Base-by-base conservation (phyloP, 2,113 vertebrate genomes). In the Solea solea region DNA sequence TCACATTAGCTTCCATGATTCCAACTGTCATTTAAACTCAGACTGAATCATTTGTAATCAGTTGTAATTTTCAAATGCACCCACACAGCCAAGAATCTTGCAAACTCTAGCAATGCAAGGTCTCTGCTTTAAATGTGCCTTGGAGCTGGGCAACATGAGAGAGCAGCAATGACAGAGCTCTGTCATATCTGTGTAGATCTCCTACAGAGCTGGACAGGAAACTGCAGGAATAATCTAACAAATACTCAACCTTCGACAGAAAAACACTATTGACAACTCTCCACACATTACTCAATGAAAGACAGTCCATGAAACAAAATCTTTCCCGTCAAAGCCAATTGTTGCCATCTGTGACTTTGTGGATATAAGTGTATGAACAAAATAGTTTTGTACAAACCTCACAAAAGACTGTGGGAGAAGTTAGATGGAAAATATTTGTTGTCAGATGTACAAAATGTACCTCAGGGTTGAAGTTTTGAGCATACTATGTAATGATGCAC, bases 321-420 rank as follows among this genome's bases (percentile, higher is more conserved):
- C 74, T 73, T 53, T 65, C 64, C 74, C 84, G 79, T 88, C 82
- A 86, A 71, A 88, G 73, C 52, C 39, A 64, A 82, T 78, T 73
- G 66, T 62, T 85, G 45, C 72, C 79, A 71, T 78, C 61, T 62
- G 59, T 62, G 46, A 62, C 52, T 58, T 9, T 81, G 57, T 68
- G 69, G 51, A 82, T 63, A 48, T 81, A 61, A 68, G 67, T 62
- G 40, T 44, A 46, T 5, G 12, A 76, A 50, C n/a, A 7, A 61
- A 74, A 25, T 55, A 39, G n/a, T 71, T 74, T 16, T 68, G 54
- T 64, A n/a, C 64, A 55, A 41, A 8, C 12, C 46, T 71, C 27
- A 69, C 44, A 66, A 28, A 63, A 72, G 53, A 58, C 16, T 41
- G 54, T 61, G 28, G 40, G 60, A 55, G 8, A 51, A 78, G 28